Evolutionary conservation across 2,113 vertebrate species (phyloP), one percentile per base, ranked within the genome.

Genomic region (Rhinolophus sinicus): DNA sequence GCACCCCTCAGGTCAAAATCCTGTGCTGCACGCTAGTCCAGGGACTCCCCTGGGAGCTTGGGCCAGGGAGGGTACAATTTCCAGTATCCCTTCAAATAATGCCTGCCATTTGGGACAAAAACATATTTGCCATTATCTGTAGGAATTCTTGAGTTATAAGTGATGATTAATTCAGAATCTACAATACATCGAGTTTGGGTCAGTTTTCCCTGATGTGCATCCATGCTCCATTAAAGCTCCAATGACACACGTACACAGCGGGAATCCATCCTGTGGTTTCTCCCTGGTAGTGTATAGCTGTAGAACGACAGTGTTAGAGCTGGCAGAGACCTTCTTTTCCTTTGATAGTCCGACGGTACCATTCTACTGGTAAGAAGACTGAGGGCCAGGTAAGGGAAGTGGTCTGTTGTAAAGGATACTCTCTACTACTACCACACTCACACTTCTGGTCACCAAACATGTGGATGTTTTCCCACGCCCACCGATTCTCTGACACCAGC

Each of bases 81-180:
- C 47, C 11, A 75, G 28, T 16, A n/a, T 6, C 8, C 65, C 30
- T 82, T 86, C 30, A 90, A 69, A 64, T 81, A 52, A n/a, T 3
- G 19, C 21, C 60, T 90, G 38, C 5, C 22, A 44, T 76, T 86
- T 47, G 62, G 28, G 56, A 15, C 77, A 38, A 82, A 62, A 54
- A 47, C 19, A 30, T 12, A 54, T 81, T 76, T 16, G 5, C 38
- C 33, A 28, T 89, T 90, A 40, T 67, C 40, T 47, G 64, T 18
- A 47, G 75, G 52, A 87, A 95, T 70, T 70, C 54, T 87, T n/a
- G 86, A 90, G 81, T 50, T 56, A 24, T 58, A 54, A 40, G 40
- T 52, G 38, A 30, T 16, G 16, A 78, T 44, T 52, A 30, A 69
- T 50, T 89, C 21, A 56, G 78, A 72, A 60, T 82, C 60, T 50